Evolutionary conservation across 92 coral and sea anemone genomes (phyloP).

Genomic region (Plumapathes pennacea): DNA sequence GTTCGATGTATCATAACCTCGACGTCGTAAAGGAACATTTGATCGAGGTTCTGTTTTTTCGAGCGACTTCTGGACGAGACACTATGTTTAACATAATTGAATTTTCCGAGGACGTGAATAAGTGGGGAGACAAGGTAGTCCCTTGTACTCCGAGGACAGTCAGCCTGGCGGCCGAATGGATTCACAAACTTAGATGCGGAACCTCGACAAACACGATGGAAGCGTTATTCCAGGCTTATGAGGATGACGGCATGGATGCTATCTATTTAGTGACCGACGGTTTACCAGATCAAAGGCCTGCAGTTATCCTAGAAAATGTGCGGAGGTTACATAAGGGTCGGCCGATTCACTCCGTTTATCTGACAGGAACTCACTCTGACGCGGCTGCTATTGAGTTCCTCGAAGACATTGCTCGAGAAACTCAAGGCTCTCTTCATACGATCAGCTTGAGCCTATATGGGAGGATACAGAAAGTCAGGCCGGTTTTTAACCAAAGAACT

Average conservation of each 20-base stretch:
- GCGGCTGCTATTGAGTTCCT: constrained; percentile 88
- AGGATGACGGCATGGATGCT: constrained; percentile 84
- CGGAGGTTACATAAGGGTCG: constrained; percentile 67
- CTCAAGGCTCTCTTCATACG: constrained; percentile 86
- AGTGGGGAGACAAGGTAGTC: constrained; percentile 85
- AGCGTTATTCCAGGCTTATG: constrained; percentile 88
- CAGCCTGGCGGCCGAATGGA: constrained; percentile 80
- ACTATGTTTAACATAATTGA: constrained; percentile 93
- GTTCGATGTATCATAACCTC: constrained; percentile 91
- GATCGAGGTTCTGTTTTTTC: constrained; percentile 74
- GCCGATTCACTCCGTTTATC: constrained; percentile 88
- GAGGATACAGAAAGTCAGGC: constrained; percentile 76
- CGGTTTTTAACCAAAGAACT: constrained; percentile 74
- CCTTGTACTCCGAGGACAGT: constrained; percentile 89
- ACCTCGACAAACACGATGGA: constrained; percentile 94
- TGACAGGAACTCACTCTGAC: constrained; percentile 84
- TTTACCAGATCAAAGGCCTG: constrained; percentile 88
- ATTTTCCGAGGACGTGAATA: constrained; percentile 73
- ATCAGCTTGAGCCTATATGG: constrained; percentile 76
- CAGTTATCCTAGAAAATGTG: constrained; percentile 82
- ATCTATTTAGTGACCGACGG: constrained; percentile 94
- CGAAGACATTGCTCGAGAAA: constrained; percentile 75
- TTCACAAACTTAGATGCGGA: constrained; percentile 75
- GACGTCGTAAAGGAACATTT: constrained; percentile 85
- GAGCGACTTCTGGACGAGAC: constrained; percentile 79